Evolutionary conservation across 2,113 vertebrate species (phyloP), one percentile per base, ranked within the genome.

Genomic region (Ammodytes dubius): DNA sequence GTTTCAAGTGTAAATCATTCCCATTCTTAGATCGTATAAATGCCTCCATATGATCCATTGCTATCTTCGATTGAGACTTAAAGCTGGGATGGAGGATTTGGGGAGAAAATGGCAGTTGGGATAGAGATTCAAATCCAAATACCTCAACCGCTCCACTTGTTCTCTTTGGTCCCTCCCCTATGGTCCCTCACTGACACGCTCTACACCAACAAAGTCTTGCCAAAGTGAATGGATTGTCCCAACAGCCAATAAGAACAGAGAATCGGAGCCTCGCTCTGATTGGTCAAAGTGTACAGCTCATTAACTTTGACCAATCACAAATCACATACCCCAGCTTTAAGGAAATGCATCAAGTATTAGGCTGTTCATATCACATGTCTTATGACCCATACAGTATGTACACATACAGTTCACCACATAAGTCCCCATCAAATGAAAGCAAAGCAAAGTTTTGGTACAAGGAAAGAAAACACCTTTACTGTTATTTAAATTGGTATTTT

Each of bases 1-100:
- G 42, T 46, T 47, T 78, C 42, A 19, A n/a, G 49, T 63, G 15
- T 8, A 52, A 27, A 43, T 50, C 73, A 56, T 43, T 63, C 58
- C 59, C 17, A 37, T 47, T 59, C 3, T 49, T 19, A 10, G 27
- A 40, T 4, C 60, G 35, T 13, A 49, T n/a, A 19, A 14, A 39
- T 52, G 37, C 46, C n/a, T 54, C 35, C 17, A 7, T 60, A 43
- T 14, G 39, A 6, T 57, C 50, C n/a, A 4, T 8, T n/a, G 46
- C 2, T 53, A 4, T 57, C 14, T n/a, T 59, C 50, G 54, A 52
- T 53, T 4, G 53, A 8, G 0, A 1, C 27, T 27, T 27, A 27
- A 27, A 27, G 27, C 27, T 27, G 27, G 27, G 27, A 2, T 27
- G 27, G 27, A 27, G 27, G 27, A 27, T 27, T 27, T 27, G 27